Evolutionary conservation across 2,113 vertebrate genomes (phyloP), one percentile per base, ranked within the genome.

Genomic region (Osmerus mordax): DNA sequence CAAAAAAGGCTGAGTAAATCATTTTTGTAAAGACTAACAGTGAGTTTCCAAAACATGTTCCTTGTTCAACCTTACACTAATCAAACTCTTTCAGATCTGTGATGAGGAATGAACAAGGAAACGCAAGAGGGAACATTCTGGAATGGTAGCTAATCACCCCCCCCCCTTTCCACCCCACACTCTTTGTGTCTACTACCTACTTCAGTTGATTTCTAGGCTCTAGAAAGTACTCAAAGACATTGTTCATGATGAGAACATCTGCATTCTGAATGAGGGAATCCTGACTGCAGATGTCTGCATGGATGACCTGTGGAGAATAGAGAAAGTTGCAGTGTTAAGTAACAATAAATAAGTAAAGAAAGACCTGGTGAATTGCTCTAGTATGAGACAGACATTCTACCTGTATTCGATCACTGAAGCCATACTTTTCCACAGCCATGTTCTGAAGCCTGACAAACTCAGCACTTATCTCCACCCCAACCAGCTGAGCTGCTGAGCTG

Each of bases 171-270:
- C 7, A 4, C 32, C 32, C 58, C 55, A 36, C 29, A 59, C 62
- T 41, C 53, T 58, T 53, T 29, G 47, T 56, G 3, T 16, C 16
- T 64, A 9, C 14, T 61, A 65, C 73, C 74, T 90, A 97, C 97
- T 93, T 95, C 83, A 90, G 78, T 88, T 97, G 96, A 77, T 95
- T 89, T 68, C 69, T 79, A 74, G 90, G 91, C 81, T 96, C 92
- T 90, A 98, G 90, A 86, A 99, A 99, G 86, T 94, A 99, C 91
- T 99, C 94, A 36, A 97, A 99, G 71, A 98, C 96, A 74, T 98
- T 97, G 92, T 98, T 98, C 95, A 99, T 94, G 81, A 98, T 84
- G 82, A 98, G 80, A 80, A 97, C 91, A 77, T 98, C 95, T 59
- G 95, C 87, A 63, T 88, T 90, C 74, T 94, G 92, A 79, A 99